These are phyloP conservation scores for Sebastiscus tertius DNA, from an alignment of 2,797 vertebrate species.

Conservation along the genomic window DNA sequence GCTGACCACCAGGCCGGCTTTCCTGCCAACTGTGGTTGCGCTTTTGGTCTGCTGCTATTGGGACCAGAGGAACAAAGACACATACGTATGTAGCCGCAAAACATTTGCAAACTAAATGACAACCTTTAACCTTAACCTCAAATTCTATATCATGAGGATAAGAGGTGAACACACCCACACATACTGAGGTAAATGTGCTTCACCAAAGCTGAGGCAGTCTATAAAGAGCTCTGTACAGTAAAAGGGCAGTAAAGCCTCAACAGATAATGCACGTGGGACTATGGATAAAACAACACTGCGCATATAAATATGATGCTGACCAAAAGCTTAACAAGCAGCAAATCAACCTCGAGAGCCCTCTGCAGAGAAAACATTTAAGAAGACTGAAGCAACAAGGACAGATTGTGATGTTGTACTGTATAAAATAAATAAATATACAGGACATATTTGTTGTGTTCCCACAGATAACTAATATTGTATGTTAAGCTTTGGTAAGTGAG, in stretches of 20 bases:
- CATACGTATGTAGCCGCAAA: constrained; percentile 42
- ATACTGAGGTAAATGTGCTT: background rate
- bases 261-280: constrained; percentile 13
- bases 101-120: constrained; percentile 56
- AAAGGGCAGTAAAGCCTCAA: background rate
- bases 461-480: background rate
- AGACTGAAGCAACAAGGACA: background rate
- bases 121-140: constrained; percentile 62
- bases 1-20: constrained; percentile 52
- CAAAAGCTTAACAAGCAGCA: constrained; percentile 27
- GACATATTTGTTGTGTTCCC: background rate
- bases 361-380: background rate
- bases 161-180: constrained; percentile 50
- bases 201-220: constrained; percentile 11
- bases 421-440: background rate
- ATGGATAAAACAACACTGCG: constrained; percentile 7
- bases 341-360: background rate
- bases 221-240: background rate
- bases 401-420: background rate
- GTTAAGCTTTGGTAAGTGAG: background rate
- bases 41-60: constrained; percentile 45
- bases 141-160: constrained; percentile 61
- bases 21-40: constrained; percentile 50
- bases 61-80: constrained; percentile 57
- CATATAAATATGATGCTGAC: constrained; percentile 3